Conservation (phyloP, 2,113 vertebrate species). For the Bufo bufo region DNA sequence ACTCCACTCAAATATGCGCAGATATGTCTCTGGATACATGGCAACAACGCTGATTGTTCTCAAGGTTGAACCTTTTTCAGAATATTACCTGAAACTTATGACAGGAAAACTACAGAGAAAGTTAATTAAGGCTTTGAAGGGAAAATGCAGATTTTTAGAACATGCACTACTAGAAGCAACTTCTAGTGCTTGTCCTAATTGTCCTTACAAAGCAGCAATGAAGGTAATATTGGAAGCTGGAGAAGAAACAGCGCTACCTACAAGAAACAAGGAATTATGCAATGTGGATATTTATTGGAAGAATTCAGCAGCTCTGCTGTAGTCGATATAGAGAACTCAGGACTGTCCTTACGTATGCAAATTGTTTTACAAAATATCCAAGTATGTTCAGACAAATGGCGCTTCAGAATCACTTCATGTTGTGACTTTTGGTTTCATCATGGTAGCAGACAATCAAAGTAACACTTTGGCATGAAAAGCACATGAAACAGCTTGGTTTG, state of each 20-base stretch:
- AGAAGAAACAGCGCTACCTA: constrained; percentile 10
- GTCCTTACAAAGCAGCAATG: neutral
- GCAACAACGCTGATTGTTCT: constrained; percentile 79
- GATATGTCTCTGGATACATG: constrained; percentile 94
- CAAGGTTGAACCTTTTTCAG: constrained; percentile 69
- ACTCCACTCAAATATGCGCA: constrained; percentile 95
- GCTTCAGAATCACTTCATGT: neutral
- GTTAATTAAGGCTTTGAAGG: neutral
- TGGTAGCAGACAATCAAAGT: neutral
- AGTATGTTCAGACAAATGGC: neutral
- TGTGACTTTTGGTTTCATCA: neutral
- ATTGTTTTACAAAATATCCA: neutral
- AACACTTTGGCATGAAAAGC: neutral
- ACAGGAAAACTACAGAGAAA: neutral
- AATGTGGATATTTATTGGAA: constrained; percentile 18
- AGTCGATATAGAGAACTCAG: constrained; percentile 9
- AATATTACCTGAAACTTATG: neutral
- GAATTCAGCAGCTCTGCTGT: neutral
- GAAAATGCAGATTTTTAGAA: neutral
- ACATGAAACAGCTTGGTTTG: neutral
- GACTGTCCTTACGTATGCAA: neutral
- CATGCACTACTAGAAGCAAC: neutral
- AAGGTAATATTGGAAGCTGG: neutral
- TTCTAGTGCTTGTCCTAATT: neutral
- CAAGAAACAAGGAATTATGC: neutral